Conservation (phyloP, 2,888 invertebrate genomes). For the Zaprionus obscuricornis region DNA sequence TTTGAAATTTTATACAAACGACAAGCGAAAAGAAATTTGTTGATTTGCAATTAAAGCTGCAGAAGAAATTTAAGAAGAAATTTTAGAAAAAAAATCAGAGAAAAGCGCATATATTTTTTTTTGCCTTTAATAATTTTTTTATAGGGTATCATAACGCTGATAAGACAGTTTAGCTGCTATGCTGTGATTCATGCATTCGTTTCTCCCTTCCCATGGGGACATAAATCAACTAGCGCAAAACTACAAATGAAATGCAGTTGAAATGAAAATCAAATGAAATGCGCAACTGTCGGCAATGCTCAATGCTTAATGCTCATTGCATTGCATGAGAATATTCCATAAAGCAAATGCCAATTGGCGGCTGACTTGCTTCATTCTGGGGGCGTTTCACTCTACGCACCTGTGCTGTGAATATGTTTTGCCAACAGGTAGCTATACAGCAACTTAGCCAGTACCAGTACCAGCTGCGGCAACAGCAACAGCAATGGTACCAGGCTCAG, state of each 20-base stretch:
- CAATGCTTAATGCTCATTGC: slow-evolving; percentile 11
- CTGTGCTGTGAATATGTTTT: slow-evolving; percentile 48
- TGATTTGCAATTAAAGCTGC: too few relatives aligned
- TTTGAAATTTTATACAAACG: too few relatives aligned
- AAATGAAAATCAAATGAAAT: slow-evolving; percentile 57
- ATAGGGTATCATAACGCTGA: slow-evolving; percentile 30
- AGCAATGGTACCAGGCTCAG: slow-evolving; percentile 31
- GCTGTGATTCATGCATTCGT: slow-evolving; percentile 54
- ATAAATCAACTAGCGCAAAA: slow-evolving; percentile 57
- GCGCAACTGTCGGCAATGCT: slow-evolving; percentile 52
- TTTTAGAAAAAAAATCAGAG: too few relatives aligned
- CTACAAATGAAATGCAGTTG: slow-evolving; percentile 34
- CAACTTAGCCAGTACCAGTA: slow-evolving; percentile 5
- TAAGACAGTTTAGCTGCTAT: slow-evolving; percentile 9
- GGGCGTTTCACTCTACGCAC: slow-evolving; percentile 65
- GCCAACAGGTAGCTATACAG: slow-evolving; percentile 65
- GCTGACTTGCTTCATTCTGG: slow-evolving; percentile 8
- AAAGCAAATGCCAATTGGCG: slow-evolving; percentile 15
- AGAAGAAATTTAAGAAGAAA: too few relatives aligned
- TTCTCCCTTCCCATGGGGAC: too few relatives aligned
- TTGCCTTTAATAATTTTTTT: not conserved
- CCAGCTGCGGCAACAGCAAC: slow-evolving; percentile 4
- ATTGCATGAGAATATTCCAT: slow-evolving; percentile 48
- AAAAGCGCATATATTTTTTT: not conserved
- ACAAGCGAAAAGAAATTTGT: too few relatives aligned